Base-by-base conservation (phyloP, 2,113 vertebrate species). In the Morone chrysops region DNA sequence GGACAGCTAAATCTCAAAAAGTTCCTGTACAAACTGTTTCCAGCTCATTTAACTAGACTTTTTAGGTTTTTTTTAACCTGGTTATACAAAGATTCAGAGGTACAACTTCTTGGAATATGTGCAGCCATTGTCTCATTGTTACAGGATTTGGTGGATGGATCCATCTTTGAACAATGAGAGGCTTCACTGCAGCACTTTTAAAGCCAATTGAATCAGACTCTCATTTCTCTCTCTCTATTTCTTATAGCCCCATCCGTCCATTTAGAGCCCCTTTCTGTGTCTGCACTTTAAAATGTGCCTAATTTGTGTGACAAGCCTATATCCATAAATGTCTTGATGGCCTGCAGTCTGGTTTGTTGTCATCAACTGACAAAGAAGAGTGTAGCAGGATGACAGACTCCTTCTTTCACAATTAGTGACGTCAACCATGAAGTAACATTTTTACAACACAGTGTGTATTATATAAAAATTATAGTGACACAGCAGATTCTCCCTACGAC, bases 111-210 rank as follows among this genome's bases (percentile, higher is more conserved):
- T 87, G 88, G 81, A 84, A 43, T 5, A 4, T 22, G 40, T 65
- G 70, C 66, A 43, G 38, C 81, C 67, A 89, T 89, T 89, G 84
- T 87, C 56, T 79, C 81, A 89, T 89, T 87, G 87, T 89, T 86
- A 41, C 17, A 75, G 53, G 74, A 76, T 78, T 82, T 76, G 57
- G 43, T 66, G 56, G 41, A 60, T 48, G 62, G 43, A 71, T 84
- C 74, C 87, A 57, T 83, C 66, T 81, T 65, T 70, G 36, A 78
- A 81, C 81, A 78, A 84, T 82, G 66, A 69, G 18, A 38, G 61
- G 47, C 67, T 60, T 69, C 76, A 43, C 54, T 61, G 76, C 76
- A 38, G 80, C 50, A 41, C 38, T 56, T 80, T 72, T 75, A 45
- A 68, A 59, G 61, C 83, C 83, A 88, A 50, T 11, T 74, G 50